Base-by-base conservation (phyloP, 1,140 invertebrate genomes). In the Diabrotica undecimpunctata region DNA sequence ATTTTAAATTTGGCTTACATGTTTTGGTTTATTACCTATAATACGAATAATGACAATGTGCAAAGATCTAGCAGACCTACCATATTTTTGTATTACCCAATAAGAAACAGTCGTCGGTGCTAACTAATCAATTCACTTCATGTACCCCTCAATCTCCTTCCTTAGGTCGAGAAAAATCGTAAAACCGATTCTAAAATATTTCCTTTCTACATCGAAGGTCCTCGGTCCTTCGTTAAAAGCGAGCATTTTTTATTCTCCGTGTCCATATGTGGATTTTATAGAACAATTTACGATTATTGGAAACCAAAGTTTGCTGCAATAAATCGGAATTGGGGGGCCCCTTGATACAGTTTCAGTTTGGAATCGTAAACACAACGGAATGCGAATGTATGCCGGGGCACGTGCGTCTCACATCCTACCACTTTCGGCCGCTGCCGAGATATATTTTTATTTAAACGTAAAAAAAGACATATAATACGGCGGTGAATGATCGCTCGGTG, bases 261-360 rank as follows among this genome's bases (percentile, higher is more conserved):
- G n/a, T 46, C 68, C 70, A 65, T 67, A 72, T 74, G 69, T 71
- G 72, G 70, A 70, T 66, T 72, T 68, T 69, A 72, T 72, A 53
- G 64, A 70, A 69, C 70, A 72, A 74, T 74, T 74, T 70, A 69
- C 72, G 66, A 67, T 72, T 72, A 74, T 74, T 72, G 72, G 67
- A 72, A 66, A 70, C 67, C 64, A 70, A 74, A 71, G 64, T 70
- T 72, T 67, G 53, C 62, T 60, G 62, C 62, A 50, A 72, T 72
- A 74, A 72, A 74, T 74, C 69, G 71, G 52, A 66, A 68, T 69
- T 41, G 66, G 63, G n/a, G 41, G n/a, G 62, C 57, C 62, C 67
- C 58, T 65, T 66, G 68, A 72, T 72, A 70, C 70, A 66, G 66
- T 72, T 69, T 71, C 64, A 57, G 35, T 67, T 57, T 57, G 58